phyloP scores from a whole-genome alignment of 2,888 invertebrate species.

The Eustalomyia histrio region DNA sequence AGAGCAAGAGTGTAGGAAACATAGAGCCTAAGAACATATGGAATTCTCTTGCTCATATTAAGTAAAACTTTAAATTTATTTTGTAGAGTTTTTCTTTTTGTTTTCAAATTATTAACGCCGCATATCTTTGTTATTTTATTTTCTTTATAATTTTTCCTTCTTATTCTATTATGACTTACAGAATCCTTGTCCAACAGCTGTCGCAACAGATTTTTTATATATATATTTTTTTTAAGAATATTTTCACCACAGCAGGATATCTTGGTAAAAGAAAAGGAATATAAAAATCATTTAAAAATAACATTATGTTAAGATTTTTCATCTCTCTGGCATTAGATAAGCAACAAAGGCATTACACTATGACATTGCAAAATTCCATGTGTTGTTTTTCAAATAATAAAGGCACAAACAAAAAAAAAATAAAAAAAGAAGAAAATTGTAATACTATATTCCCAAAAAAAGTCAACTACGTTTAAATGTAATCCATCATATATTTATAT shows the following conservation, averaged over 20 bases:
- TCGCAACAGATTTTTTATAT: conserved; percentile 63
- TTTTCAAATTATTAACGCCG: conserved; percentile 59
- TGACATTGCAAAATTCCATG: conserved; percentile 47
- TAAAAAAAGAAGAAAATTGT: background rate
- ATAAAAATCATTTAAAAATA: conserved; percentile 56
- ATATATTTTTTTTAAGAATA: conserved; percentile 36
- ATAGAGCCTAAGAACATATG: background rate
- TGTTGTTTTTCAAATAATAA: conserved; percentile 8
- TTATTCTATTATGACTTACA: conserved; percentile 47
- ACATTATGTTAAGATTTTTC: conserved; percentile 59
- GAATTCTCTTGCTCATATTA: background rate
- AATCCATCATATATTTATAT: conserved; percentile 37
- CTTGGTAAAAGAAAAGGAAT: conserved; percentile 21
- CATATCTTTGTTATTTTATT: conserved; percentile 47
- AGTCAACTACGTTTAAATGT: conserved; percentile 48
- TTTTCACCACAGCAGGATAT: conserved; percentile 64
- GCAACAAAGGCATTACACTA: conserved; percentile 24
- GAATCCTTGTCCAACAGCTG: conserved; percentile 65
- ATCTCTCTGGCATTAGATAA: background rate
- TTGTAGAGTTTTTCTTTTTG: conserved; percentile 60
- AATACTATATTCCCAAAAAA: conserved; percentile 5
- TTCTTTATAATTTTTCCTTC: conserved; percentile 3
- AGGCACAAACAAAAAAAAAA: too few relatives aligned
- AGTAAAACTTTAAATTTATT: background rate
- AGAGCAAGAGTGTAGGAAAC: too few relatives aligned